A percentile compares a stretch with the other conserved stretches of the same genome.
Conservation (phyloP, 2,888 invertebrate genomes). For the Octodonta nipae region DNA sequence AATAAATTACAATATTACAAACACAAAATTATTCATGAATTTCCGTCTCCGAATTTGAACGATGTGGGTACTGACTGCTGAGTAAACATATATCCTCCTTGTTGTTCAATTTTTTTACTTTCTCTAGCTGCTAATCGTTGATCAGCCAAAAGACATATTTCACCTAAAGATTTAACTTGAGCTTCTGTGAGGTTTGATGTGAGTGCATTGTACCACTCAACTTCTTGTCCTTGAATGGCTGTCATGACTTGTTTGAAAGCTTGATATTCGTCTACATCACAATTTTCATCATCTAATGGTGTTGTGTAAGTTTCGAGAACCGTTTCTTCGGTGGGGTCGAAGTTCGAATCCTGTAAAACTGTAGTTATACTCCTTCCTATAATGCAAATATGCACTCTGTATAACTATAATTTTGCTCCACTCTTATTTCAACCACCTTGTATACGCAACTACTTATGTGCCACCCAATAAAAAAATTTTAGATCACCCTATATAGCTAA, state of each 20-base stretch:
- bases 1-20: conserved; percentile 15
- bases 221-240: conserved; percentile 43
- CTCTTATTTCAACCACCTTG: too few relatives aligned
- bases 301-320: conserved; percentile 85
- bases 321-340: conserved; percentile 75
- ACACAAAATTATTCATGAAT: conserved; percentile 32
- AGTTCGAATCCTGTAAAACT: conserved; percentile 79
- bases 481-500: too few relatives aligned
- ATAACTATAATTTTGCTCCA: too few relatives aligned
- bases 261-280: conserved; percentile 77
- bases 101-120: conserved; percentile 87
- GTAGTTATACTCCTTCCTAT: too few relatives aligned
- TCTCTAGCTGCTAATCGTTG: conserved; percentile 87
- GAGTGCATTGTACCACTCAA: conserved; percentile 69
- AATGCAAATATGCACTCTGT: too few relatives aligned
- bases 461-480: too few relatives aligned
- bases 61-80: conserved; percentile 82
- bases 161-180: conserved; percentile 73
- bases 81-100: conserved; percentile 78
- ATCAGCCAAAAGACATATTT: conserved; percentile 79
- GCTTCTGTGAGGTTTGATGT: conserved; percentile 62
- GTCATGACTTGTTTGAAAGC: conserved; percentile 75
- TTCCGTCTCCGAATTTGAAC: conserved; percentile 66
- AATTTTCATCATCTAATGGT: conserved; percentile 78
- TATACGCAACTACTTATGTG: too few relatives aligned